Percentiles rank a stretch among this genome's conserved stretches.
Evolutionary conservation across 1,140 invertebrate species (phyloP).

Genomic region (Bilobella aurantiaca): DNA sequence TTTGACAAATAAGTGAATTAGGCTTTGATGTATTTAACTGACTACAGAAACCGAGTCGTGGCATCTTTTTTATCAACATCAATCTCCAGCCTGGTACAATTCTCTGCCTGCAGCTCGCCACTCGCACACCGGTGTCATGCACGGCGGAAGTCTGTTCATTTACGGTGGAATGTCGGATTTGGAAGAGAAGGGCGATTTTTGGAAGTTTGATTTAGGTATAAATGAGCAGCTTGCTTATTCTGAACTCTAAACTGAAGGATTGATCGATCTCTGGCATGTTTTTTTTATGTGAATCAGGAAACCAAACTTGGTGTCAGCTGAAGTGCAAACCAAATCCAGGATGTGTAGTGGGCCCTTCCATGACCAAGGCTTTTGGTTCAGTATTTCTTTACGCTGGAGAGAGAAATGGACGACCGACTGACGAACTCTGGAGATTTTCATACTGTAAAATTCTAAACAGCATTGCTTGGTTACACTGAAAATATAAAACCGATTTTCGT

Average conservation of each 20-base stretch:
- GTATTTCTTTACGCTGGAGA: conserved; percentile 79
- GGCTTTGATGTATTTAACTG: no score
- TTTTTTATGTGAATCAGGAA: conserved; percentile 11
- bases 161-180: conserved; percentile 83
- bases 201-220: conserved; percentile 64
- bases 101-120: conserved; percentile 50
- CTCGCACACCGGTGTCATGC: conserved; percentile 71
- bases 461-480: no score
- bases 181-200: conserved; percentile 66
- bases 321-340: conserved; percentile 60
- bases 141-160: conserved; percentile 69
- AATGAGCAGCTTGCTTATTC: conserved; percentile 27
- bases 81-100: conserved; percentile 10
- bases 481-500: no score
- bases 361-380: conserved; percentile 61
- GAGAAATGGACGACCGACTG: conserved; percentile 54
- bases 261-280: neutral
- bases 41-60: conserved; percentile 60
- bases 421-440: conserved; percentile 70
- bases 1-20: no score
- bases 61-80: conserved; percentile 48
- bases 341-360: conserved; percentile 68
- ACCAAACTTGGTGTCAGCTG: conserved; percentile 57
- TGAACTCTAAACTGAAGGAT: neutral
- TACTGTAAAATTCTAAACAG: conserved; percentile 17